phyloP scores from a whole-genome alignment of 2,797 vertebrate genomes.

The Pangasius sanitwongsei region DNA sequence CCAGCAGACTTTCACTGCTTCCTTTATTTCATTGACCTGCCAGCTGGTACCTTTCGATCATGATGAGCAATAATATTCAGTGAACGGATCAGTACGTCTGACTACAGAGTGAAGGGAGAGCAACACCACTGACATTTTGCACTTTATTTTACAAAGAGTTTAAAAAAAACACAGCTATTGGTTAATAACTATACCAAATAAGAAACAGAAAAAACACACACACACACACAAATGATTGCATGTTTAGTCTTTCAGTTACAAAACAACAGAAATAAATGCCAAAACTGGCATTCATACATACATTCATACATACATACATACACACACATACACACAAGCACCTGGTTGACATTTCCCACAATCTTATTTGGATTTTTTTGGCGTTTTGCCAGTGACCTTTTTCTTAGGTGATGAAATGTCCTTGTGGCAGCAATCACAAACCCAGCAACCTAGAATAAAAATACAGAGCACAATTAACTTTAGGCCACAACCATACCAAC shows the following conservation, averaged over 20 bases:
- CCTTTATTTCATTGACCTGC: constrained; percentile 18
- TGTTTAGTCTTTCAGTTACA: constrained; percentile 14
- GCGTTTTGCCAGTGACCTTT: constrained; percentile 87
- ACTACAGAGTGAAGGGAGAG: neutral
- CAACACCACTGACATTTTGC: neutral
- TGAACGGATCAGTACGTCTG: neutral
- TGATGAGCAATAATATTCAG: neutral
- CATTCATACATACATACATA: neutral
- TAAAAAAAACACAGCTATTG: constrained; percentile 1
- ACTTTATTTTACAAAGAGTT: constrained; percentile 48
- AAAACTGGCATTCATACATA: neutral
- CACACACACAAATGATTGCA: neutral
- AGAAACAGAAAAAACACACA: neutral
- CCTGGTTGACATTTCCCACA: constrained; percentile 53
- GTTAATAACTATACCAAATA: constrained; percentile 3
- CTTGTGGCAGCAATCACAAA: constrained; percentile 93
- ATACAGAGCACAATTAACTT: constrained; percentile 5
- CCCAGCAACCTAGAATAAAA: constrained; percentile 87
- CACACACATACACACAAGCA: neutral
- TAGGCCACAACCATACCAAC: neutral
- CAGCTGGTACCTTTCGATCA: constrained; percentile 35
- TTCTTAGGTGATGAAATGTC: constrained; percentile 85
- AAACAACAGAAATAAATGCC: constrained; percentile 20
- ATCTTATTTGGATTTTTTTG: constrained; percentile 81
- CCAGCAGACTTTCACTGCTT: constrained; percentile 21